These are phyloP conservation scores for Plumapathes pennacea DNA, from an alignment of 92 coral and sea anemone genomes.

Conservation along the genomic window DNA sequence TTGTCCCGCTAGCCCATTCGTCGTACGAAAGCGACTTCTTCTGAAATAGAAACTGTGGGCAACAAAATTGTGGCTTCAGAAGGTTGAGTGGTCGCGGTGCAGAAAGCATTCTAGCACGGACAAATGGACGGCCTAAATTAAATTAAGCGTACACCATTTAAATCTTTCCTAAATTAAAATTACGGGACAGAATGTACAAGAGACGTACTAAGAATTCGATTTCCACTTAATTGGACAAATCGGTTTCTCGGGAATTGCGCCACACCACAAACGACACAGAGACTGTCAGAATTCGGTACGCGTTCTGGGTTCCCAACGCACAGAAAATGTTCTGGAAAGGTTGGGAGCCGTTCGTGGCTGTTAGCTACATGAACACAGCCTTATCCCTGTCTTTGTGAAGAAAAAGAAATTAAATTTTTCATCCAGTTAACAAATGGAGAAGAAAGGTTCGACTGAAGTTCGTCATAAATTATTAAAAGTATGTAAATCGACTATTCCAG, in stretches of 20 bases:
- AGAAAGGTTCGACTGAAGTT: conserved; percentile 66
- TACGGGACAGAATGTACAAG: conserved; percentile 38
- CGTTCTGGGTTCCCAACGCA: no score
- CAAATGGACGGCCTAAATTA: conserved; percentile 32
- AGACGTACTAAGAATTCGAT: conserved; percentile 45
- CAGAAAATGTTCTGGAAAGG: no score
- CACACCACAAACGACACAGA: no score
- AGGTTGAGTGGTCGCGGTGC: conserved; percentile 8
- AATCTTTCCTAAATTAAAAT: conserved; percentile 52
- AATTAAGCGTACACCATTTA: conserved; percentile 51
- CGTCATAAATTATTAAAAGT: conserved; percentile 71
- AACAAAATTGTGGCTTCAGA: no score
- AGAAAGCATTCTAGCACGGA: conserved; percentile 24
- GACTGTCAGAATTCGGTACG: no score
- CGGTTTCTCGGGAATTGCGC: conserved; percentile 11
- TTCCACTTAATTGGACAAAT: conserved; percentile 55
- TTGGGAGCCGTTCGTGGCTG: conserved; percentile 42
- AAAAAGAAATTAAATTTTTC: conserved; percentile 95
- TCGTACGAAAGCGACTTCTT: no score
- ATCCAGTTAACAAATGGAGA: conserved; percentile 92
- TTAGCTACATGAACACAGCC: conserved; percentile 69
- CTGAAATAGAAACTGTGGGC: no score
- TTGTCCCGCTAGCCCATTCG: no score
- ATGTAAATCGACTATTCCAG: conserved; percentile 93
- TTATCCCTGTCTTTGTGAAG: conserved; percentile 60